Conservation (phyloP, 2,113 vertebrate species). For the Sminthopsis crassicaudata region DNA sequence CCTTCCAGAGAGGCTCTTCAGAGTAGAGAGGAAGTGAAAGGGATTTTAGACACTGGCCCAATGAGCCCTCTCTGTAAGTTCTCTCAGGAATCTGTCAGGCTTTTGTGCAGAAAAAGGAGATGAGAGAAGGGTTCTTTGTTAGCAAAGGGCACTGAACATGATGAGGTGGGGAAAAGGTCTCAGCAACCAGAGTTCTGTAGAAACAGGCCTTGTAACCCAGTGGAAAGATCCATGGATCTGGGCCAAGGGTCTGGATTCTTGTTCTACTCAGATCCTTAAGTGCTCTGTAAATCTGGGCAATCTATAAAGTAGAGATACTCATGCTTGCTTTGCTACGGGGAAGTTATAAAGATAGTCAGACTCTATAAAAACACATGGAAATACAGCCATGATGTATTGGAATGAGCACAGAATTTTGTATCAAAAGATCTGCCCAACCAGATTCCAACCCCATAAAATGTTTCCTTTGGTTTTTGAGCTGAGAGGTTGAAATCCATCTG, state of each 20-base stretch:
- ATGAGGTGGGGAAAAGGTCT: neutral
- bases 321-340: neutral
- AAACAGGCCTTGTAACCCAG: neutral
- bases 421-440: neutral
- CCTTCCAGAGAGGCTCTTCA: neutral
- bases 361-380: neutral
- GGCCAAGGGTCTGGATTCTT: neutral
- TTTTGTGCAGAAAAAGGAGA: neutral
- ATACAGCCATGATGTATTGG: neutral
- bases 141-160: constrained; percentile 1
- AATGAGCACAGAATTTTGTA: neutral
- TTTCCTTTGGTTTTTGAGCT: neutral
- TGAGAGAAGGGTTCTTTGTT: constrained; percentile 2
- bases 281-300: neutral
- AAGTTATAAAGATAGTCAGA: neutral
- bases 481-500: neutral
- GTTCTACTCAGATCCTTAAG: neutral
- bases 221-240: neutral
- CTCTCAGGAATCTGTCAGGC: neutral
- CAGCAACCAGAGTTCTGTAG: neutral
- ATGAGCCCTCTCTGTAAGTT: neutral
- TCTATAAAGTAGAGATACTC: neutral
- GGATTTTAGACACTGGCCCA: neutral
- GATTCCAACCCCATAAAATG: neutral
- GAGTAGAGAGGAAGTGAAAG: neutral